Evolutionary conservation across 2,113 vertebrate genomes (phyloP), one percentile per base, ranked within the genome.

Genomic region (Thunnus maccoyii): DNA sequence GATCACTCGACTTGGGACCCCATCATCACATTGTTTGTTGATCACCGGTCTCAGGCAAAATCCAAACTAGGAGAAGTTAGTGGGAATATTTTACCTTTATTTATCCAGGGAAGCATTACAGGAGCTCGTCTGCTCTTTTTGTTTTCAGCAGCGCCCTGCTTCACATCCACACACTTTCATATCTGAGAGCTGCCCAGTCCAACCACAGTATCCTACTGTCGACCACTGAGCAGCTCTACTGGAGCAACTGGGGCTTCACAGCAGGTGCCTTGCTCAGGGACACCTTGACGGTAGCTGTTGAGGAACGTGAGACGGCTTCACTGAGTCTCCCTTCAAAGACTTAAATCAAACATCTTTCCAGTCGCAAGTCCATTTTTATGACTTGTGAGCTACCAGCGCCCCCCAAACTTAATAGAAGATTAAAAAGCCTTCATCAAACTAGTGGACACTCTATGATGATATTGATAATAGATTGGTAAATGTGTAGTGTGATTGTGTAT

Each of bases 211-310:
- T 32, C 68, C 66, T 72, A 27, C 51, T 68, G 36, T 41, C 36
- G 36, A 41, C 36, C 36, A 41, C 36, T 41, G 36, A 41, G 36
- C 36, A 41, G 36, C 36, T 41, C 36, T 41, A 41, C 36, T 41
- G 36, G 36, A 41, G 36, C 36, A 10, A 2, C 51, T 18, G 67
- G 82, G 78, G 79, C 67, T 87, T 57, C 44, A 69, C 81, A 81
- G 86, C 46, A 72, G 90, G 89, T 89, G 93, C 91, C 90, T 91
- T 90, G 85, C 86, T 92, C 90, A 89, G 86, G 85, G 90, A 91
- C 91, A 88, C 90, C 85, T 63, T 17, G 73, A 30, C 56, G 4
- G 72, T 74, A 77, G 73, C 81, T 78, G 79, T 70, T 61, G 61
- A 56, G 68, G 25, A 13, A 62, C 70, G 63, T 65, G 63, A 77